Conservation (phyloP, 2,888 invertebrate genomes). For the Machimus rusticus region DNA sequence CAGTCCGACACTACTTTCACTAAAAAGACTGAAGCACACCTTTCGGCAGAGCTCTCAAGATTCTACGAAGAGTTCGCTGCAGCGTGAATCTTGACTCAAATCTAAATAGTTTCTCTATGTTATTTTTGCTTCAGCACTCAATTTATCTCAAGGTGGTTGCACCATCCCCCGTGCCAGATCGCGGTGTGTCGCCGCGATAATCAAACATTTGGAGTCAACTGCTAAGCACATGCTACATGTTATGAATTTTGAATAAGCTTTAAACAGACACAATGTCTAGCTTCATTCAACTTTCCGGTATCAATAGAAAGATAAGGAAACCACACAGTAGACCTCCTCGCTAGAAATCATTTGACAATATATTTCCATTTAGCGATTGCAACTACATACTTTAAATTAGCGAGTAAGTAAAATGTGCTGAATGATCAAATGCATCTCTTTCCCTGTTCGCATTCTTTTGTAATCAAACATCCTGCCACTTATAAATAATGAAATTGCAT, state of each 20-base stretch:
- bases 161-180: not conserved
- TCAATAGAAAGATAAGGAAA: not conserved
- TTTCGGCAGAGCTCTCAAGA: not conserved
- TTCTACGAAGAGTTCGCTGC: not conserved
- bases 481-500: not conserved
- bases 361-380: not conserved
- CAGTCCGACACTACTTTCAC: not conserved
- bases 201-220: not conserved
- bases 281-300: not conserved
- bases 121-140: conserved; percentile 10
- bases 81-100: not conserved
- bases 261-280: not conserved
- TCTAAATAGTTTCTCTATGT: conserved; percentile 3
- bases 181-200: not conserved
- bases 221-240: not conserved
- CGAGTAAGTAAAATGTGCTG: not conserved
- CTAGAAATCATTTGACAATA: not conserved
- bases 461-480: not conserved
- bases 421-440: not conserved
- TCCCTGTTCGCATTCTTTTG: not conserved
- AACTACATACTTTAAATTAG: not conserved
- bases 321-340: not conserved
- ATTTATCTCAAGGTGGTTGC: conserved; percentile 5
- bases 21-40: not conserved
- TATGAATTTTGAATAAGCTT: not conserved